phyloP scores from a whole-genome alignment of 2,888 invertebrate genomes.

The Neria commutata region DNA sequence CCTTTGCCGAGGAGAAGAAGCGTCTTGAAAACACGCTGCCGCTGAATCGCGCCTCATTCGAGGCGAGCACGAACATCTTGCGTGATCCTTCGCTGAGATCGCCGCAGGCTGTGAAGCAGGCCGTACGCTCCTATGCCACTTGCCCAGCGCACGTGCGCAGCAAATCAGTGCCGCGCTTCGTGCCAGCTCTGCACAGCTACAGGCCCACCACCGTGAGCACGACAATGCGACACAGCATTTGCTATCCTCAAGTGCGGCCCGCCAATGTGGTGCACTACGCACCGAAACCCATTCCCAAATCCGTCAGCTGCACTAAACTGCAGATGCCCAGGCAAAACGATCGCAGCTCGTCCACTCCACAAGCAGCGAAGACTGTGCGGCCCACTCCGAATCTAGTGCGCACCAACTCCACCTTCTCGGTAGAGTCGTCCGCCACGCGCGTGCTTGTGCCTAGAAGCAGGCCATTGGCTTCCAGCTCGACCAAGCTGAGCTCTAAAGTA shows the following conservation, averaged over 20 bases:
- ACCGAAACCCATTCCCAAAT: constrained; percentile 1
- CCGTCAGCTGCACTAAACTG: no score
- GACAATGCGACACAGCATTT: constrained; percentile 47
- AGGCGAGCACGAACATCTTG: constrained; percentile 60
- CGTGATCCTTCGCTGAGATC: constrained; percentile 66
- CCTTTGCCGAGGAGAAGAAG: constrained; percentile 65
- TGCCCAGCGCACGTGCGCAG: constrained; percentile 50
- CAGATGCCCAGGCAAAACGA: no score
- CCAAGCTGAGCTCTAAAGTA: background rate
- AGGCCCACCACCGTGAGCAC: constrained; percentile 40
- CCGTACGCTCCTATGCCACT: constrained; percentile 59
- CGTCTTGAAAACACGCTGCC: constrained; percentile 62
- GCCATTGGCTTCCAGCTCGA: background rate
- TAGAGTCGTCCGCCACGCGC: constrained; percentile 54
- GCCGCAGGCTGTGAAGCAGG: constrained; percentile 66
- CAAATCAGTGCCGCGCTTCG: constrained; percentile 56
- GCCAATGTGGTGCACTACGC: constrained; percentile 34
- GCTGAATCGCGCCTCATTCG: constrained; percentile 52
- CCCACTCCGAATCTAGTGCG: constrained; percentile 57
- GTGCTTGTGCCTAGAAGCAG: constrained; percentile 35
- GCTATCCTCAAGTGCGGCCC: constrained; percentile 42
- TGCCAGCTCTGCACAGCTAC: constrained; percentile 25
- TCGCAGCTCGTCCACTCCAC: constrained; percentile 25
- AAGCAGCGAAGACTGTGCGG: constrained; percentile 40
- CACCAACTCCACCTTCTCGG: constrained; percentile 60